Evolutionary conservation across 2,113 vertebrate species (phyloP).

Genomic region (Toxotes jaculatrix): DNA sequence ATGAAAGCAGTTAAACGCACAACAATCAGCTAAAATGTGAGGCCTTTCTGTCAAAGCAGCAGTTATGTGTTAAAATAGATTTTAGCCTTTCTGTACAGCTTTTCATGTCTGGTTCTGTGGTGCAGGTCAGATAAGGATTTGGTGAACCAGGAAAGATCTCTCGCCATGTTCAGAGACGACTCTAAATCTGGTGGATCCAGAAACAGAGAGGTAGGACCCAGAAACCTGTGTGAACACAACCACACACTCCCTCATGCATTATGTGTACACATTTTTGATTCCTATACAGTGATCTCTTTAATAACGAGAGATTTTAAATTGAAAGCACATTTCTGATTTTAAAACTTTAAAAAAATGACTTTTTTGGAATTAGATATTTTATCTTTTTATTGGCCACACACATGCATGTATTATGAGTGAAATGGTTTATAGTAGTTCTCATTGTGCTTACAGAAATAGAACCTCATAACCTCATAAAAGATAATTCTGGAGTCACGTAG

Average conservation of each 20-base stretch:
- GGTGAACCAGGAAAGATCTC: conserved; percentile 84
- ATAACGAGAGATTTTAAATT: not conserved
- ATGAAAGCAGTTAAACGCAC: too few species aligned
- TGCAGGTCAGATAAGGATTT: conserved; percentile 87
- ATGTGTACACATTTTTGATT: not conserved
- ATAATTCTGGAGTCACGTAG: too few species aligned
- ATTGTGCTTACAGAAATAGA: too few species aligned
- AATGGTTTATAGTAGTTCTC: too few species aligned
- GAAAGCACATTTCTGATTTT: too few species aligned
- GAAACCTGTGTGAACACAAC: not conserved
- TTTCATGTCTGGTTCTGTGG: conserved; percentile 2
- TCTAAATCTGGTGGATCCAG: conserved; percentile 80
- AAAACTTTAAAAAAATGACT: too few species aligned
- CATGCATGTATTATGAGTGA: too few species aligned
- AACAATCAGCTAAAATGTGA: too few species aligned
- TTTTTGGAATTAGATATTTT: not conserved
- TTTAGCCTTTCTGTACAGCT: not conserved
- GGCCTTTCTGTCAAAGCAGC: not conserved
- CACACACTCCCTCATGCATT: not conserved
- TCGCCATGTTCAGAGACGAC: conserved; percentile 82
- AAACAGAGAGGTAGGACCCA: conserved; percentile 77
- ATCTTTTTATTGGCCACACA: too few species aligned
- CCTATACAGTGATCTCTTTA: not conserved
- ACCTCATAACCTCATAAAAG: too few species aligned
- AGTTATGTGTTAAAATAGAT: not conserved